A percentile compares a stretch with the other conserved stretches of the same genome.
Conservation (phyloP, 1,140 invertebrate genomes). For the Cheumatopsyche charites region DNA sequence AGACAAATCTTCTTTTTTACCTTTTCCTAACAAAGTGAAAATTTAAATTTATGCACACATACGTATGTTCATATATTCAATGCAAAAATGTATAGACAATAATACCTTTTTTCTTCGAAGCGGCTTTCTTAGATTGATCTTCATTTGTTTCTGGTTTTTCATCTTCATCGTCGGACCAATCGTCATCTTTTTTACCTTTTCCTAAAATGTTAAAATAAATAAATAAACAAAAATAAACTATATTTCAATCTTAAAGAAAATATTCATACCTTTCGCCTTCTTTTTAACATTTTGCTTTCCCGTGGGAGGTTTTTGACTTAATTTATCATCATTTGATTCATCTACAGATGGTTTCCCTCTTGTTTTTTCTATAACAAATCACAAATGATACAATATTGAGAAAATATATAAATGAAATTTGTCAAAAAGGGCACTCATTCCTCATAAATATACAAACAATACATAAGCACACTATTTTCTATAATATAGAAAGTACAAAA, state of each 20-base stretch:
- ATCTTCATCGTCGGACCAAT: conserved; percentile 60
- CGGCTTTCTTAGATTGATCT: conserved; percentile 44
- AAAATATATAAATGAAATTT: not conserved
- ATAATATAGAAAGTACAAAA: no score
- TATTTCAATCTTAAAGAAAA: conserved; percentile 2
- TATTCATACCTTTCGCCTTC: conserved; percentile 39
- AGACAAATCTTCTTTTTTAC: conserved; percentile 54
- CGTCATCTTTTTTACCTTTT: conserved; percentile 61
- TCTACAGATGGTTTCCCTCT: conserved; percentile 44
- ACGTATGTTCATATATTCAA: no score
- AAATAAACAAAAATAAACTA: not conserved
- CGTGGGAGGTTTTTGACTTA: conserved; percentile 35
- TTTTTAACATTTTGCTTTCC: conserved; percentile 42
- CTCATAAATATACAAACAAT: no score
- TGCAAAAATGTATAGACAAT: no score
- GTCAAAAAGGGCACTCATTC: no score
- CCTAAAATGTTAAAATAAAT: conserved; percentile 49
- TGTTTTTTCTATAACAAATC: conserved; percentile 38
- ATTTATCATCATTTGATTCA: conserved; percentile 39
- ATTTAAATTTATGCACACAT: not conserved
- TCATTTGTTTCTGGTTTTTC: conserved; percentile 46
- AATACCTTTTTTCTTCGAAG: conserved; percentile 52
- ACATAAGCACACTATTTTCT: no score
- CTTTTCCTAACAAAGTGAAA: conserved; percentile 55
- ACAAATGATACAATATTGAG: not conserved